Conservation (phyloP, 1,140 invertebrate genomes). For the Drosophila takahashii region DNA sequence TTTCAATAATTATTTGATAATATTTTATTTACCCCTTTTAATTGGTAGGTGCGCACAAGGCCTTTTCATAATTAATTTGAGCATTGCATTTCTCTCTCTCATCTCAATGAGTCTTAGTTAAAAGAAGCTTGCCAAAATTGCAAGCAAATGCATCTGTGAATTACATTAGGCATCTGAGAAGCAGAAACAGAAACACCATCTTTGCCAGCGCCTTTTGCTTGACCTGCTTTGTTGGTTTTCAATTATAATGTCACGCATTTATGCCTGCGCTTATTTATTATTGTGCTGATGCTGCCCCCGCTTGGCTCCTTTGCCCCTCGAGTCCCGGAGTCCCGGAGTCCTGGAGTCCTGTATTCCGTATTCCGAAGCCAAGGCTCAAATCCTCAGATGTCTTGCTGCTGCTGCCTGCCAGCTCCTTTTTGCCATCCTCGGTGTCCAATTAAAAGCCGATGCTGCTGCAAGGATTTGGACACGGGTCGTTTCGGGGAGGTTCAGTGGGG, state of each 20-base stretch:
- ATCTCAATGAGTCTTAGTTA: not conserved
- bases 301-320: not conserved
- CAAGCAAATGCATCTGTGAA: slow-evolving; percentile 37
- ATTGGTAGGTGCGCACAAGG: too few species aligned
- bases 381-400: slow-evolving; percentile 34
- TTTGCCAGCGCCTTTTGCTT: not conserved
- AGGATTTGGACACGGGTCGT: slow-evolving; percentile 29
- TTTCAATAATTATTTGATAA: too few species aligned
- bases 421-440: slow-evolving; percentile 65
- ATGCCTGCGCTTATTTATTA: slow-evolving; percentile 70
- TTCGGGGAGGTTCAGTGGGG: not conserved
- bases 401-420: slow-evolving; percentile 27
- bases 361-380: slow-evolving; percentile 11
- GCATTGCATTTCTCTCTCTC: too few species aligned
- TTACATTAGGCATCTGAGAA: slow-evolving; percentile 20
- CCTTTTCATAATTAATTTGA: too few species aligned
- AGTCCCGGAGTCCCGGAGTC: not conserved
- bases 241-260: slow-evolving; percentile 70
- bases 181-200: not conserved
- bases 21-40: too few species aligned
- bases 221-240: slow-evolving; percentile 45
- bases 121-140: not conserved
- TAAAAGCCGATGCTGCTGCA: slow-evolving; percentile 60
- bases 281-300: slow-evolving; percentile 13
- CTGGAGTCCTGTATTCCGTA: not conserved